Evolutionary conservation across 2,888 invertebrate species (phyloP).

Genomic region (Uloborus plumipes): DNA sequence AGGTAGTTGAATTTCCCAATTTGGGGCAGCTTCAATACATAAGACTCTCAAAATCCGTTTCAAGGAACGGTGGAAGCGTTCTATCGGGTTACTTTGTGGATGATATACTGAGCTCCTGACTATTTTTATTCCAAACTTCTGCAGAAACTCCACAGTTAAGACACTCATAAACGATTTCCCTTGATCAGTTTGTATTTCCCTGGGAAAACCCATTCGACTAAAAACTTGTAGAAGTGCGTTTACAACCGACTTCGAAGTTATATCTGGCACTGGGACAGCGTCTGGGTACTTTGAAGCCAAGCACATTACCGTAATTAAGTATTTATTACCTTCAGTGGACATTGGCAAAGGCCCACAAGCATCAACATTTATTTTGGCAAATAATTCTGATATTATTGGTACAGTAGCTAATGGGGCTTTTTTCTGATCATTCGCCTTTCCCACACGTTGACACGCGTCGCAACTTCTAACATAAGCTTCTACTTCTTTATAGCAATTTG

Average conservation of each 20-base stretch:
- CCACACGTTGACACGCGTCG: neutral
- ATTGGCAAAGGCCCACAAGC: neutral
- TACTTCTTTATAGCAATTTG: neutral
- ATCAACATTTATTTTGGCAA: neutral
- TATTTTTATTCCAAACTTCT: neutral
- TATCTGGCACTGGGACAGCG: neutral
- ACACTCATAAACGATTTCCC: conserved; percentile 24
- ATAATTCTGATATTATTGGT: neutral
- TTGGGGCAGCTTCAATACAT: neutral
- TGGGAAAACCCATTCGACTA: conserved; percentile 21
- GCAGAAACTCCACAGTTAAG: neutral
- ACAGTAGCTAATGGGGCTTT: too few relatives aligned
- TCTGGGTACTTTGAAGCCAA: conserved; percentile 3
- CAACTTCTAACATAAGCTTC: neutral
- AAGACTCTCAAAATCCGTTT: neutral
- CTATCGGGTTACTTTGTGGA: too few relatives aligned
- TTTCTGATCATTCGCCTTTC: too few relatives aligned
- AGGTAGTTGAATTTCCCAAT: neutral
- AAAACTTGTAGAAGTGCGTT: conserved; percentile 3
- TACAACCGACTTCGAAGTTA: neutral
- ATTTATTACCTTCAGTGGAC: neutral
- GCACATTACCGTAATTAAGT: neutral
- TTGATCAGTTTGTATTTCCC: conserved; percentile 27
- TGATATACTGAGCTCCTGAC: neutral
- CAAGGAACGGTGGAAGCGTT: too few relatives aligned